These are phyloP conservation scores for Calyptommatus sinebrachiatus DNA, from an alignment of 2,113 vertebrate species.

Conservation along the genomic window DNA sequence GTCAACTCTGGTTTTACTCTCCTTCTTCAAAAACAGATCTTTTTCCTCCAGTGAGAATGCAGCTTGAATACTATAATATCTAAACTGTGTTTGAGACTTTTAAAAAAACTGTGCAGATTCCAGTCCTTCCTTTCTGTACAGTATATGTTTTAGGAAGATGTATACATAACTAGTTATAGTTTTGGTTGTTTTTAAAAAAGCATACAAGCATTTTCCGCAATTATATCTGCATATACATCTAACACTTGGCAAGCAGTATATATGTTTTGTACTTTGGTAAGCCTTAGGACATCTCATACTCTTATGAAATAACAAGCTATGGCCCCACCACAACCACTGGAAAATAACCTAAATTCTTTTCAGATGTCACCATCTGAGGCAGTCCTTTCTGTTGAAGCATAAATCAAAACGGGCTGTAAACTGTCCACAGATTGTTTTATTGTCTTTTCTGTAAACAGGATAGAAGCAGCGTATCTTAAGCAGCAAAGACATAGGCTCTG, in stretches of 20 bases:
- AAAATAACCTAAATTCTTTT: conserved; percentile 15
- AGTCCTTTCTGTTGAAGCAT: neutral
- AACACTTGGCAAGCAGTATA: neutral
- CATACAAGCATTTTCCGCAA: neutral
- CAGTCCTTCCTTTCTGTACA: too few relatives aligned
- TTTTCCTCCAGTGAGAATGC: too few relatives aligned
- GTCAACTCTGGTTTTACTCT: too few relatives aligned
- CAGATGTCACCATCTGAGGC: conserved; percentile 11
- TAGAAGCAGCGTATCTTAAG: neutral
- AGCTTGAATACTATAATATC: too few relatives aligned
- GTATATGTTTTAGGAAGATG: neutral
- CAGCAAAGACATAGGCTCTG: neutral
- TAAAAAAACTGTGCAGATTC: too few relatives aligned
- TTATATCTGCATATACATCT: neutral
- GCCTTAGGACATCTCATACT: neutral
- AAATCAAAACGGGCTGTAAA: conserved; percentile 2
- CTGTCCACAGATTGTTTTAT: neutral
- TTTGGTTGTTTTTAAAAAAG: neutral
- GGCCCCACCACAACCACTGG: neutral
- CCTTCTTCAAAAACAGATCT: too few relatives aligned
- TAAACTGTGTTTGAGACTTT: too few relatives aligned
- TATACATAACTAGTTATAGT: neutral
- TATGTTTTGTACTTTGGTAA: neutral
- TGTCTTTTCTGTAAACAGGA: conserved; percentile 14
- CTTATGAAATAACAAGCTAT: conserved; percentile 1